phyloP scores from a whole-genome alignment of 53 echinoderm and acorn worm genomes.

The Hippasteria phrygiana region DNA sequence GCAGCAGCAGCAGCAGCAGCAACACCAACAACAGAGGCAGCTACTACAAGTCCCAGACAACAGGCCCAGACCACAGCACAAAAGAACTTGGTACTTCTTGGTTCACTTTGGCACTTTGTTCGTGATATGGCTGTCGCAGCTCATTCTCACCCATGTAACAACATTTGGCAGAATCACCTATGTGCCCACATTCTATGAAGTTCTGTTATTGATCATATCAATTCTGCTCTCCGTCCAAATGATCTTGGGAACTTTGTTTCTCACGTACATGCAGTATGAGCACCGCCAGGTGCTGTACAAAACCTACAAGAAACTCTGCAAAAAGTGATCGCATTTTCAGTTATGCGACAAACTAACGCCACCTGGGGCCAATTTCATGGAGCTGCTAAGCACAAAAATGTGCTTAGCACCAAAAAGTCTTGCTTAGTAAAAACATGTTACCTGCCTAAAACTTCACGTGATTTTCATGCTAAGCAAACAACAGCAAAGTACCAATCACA shows the following conservation, averaged over 20 bases:
- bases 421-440: too few species aligned
- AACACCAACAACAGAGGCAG: background rate
- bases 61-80: background rate
- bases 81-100: constrained; percentile 23
- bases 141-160: background rate
- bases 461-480: too few species aligned
- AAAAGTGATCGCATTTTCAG: background rate
- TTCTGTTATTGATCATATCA: background rate
- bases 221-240: background rate
- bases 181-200: too few species aligned
- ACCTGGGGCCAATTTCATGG: too few species aligned
- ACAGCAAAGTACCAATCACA: too few species aligned
- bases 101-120: constrained; percentile 36
- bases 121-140: background rate
- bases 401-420: too few species aligned
- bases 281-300: constrained; percentile 26
- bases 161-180: background rate
- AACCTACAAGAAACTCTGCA: constrained; percentile 42
- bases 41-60: background rate
- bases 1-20: constrained; percentile 12
- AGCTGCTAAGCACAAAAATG: too few species aligned
- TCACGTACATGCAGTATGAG: constrained; percentile 21
- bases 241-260: constrained; percentile 42
- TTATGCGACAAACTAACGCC: too few species aligned
- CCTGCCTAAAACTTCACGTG: too few species aligned